These are phyloP conservation scores for Aegypius monachus DNA, from an alignment of 2,113 vertebrate genomes.

Conservation along the genomic window DNA sequence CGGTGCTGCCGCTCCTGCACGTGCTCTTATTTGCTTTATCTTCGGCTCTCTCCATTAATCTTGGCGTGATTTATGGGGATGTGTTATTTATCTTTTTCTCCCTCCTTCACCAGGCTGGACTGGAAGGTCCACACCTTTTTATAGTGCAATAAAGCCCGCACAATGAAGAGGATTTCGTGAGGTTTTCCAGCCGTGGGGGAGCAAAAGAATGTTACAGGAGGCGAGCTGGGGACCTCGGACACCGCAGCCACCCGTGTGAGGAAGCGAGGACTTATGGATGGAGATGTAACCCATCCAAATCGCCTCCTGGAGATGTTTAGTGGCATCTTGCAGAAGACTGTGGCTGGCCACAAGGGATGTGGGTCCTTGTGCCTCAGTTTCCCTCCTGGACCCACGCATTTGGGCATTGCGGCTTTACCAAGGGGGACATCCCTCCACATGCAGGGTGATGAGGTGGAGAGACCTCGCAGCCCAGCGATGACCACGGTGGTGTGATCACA, in stretches of 20 bases:
- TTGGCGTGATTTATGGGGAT: neutral
- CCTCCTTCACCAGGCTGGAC: neutral
- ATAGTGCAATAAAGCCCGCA: conserved; percentile 1
- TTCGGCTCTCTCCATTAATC: conserved; percentile 19
- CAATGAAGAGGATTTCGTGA: neutral
- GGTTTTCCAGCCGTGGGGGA: neutral
- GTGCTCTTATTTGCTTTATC: neutral
- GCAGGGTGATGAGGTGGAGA: neutral
- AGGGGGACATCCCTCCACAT: neutral
- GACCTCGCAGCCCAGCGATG: neutral
- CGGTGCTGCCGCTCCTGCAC: neutral
- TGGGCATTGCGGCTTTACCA: neutral
- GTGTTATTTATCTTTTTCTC: neutral
- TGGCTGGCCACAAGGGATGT: neutral
- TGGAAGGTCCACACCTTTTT: conserved; percentile 46
- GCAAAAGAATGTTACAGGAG: neutral
- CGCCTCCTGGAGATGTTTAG: neutral
- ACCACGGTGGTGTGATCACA: neutral
- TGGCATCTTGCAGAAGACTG: neutral
- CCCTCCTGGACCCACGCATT: neutral
- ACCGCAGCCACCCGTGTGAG: rapidly evolving
- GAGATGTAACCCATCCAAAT: neutral
- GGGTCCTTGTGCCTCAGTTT: neutral
- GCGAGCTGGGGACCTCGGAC: neutral
- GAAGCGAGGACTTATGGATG: neutral